Base-by-base conservation (phyloP, 1,140 invertebrate genomes). In the Orius insidiosus region DNA sequence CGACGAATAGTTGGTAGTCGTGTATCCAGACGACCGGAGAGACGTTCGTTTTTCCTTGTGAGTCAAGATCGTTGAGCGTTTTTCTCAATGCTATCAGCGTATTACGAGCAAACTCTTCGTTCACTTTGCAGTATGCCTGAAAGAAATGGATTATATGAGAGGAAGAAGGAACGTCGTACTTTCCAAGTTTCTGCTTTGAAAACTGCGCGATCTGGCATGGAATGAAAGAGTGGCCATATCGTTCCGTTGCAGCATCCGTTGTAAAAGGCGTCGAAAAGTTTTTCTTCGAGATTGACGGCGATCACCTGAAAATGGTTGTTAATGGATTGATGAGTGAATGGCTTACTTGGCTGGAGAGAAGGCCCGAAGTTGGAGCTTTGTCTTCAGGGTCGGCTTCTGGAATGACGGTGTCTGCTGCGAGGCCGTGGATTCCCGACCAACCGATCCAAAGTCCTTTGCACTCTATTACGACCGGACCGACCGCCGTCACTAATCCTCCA, bases 181-280 rank as follows among this genome's bases (percentile, higher is more conserved):
- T 71, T 71, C 84, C 84, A 90, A 53, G 85, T 75, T 36, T 86
- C 81, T 0, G 70, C 74, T 40, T 75, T 78, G 59, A 85, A 85
- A 15, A 76, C 75, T 8, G 80, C 80, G 52, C 75, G 58, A 53
- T 79, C 85, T 0, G 85, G 84, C 85, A 89, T 87, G 3, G 84
- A 88, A 58, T 89, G 85, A 56, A 89, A 89, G 1, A 89, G 63
- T 0, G 86, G 86, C 86, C 86, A 90, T 57, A 90, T 86, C 1
- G 83, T 87, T 6, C 79, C 85, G 59, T 92, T 92, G 59, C 85
- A 90, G 58, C 84, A 88, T 2, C 85, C 85, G 66, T 89, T 89
- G 65, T 90, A 90, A 60, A 87, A 90, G 19, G 75, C 76, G 55
- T 87, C 78, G 56, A 88, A 89, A 47, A 78, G 63, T 48, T 69